phyloP scores from a whole-genome alignment of 2,797 vertebrate genomes.

The Pipistrellus pipistrellus region DNA sequence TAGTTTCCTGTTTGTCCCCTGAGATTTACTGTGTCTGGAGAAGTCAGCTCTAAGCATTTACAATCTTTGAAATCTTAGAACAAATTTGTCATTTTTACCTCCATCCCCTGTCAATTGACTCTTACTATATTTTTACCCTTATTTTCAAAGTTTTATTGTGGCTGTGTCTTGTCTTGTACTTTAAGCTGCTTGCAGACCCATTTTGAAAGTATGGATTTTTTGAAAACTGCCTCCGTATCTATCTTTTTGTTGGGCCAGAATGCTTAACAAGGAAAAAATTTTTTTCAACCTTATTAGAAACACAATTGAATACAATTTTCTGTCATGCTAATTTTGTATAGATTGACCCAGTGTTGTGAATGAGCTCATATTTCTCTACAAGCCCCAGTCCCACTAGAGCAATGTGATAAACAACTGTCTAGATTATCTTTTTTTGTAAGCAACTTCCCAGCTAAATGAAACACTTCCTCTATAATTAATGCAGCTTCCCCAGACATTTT shows the following conservation, averaged over 20 bases:
- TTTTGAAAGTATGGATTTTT: conserved; percentile 51
- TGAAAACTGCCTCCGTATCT: conserved; percentile 40
- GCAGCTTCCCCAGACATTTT: conserved; percentile 67
- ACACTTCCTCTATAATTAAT: conserved; percentile 68
- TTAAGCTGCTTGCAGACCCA: conserved; percentile 21
- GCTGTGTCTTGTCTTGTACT: neutral
- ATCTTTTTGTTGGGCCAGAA: neutral
- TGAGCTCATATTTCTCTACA: conserved; percentile 32
- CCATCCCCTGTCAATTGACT: neutral
- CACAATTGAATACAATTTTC: neutral
- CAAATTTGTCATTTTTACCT: conserved; percentile 8
- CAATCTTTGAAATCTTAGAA: conserved; percentile 55
- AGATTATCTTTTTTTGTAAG: conserved; percentile 11
- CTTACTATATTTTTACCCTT: conserved; percentile 18
- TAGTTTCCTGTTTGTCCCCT: conserved; percentile 66
- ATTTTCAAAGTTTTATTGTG: conserved; percentile 51
- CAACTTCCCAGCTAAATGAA: conserved; percentile 58
- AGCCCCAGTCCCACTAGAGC: neutral
- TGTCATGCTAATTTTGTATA: neutral
- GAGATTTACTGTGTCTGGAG: conserved; percentile 66
- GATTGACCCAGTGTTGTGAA: neutral
- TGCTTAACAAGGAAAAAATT: neutral
- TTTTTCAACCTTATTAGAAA: conserved; percentile 17
- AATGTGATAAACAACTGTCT: neutral
- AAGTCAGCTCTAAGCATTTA: conserved; percentile 58